A percentile compares a stretch with the other conserved stretches of the same genome.
Conservation (phyloP, 2,113 vertebrate species). For the Saguinus midas region DNA sequence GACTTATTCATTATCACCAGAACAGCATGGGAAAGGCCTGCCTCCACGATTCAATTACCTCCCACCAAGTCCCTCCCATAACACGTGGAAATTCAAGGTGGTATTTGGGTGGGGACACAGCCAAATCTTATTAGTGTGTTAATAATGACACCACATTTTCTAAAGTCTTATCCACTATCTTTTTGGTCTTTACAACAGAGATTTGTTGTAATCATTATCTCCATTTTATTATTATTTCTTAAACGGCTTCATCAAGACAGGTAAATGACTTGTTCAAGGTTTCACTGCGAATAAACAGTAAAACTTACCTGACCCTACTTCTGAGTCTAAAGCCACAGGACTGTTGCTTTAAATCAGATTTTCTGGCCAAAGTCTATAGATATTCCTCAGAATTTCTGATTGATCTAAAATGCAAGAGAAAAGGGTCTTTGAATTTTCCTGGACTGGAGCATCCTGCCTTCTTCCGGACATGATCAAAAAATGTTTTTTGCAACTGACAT, state of each 20-base stretch:
- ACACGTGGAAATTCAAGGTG: too few species aligned
- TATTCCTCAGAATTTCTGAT: conserved; percentile 20
- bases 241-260: not conserved
- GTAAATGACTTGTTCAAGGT: not conserved
- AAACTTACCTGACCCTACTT: not conserved
- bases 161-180: not conserved
- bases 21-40: too few species aligned
- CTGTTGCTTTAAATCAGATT: conserved; percentile 18
- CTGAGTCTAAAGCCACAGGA: conserved; percentile 12
- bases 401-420: conserved; percentile 30
- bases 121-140: not conserved
- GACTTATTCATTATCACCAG: too few species aligned
- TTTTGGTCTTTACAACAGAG: not conserved
- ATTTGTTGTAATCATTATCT: not conserved
- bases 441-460: conserved; percentile 25
- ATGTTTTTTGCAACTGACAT: not conserved
- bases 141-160: not conserved
- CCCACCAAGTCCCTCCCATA: too few species aligned
- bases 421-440: conserved; percentile 21
- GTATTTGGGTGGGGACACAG: too few species aligned
- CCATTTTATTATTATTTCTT: not conserved
- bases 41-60: too few species aligned
- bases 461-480: not conserved
- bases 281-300: not conserved
- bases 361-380: conserved; percentile 26